Base-by-base conservation (phyloP, 1,140 invertebrate genomes). In the Papilio aristodemus region DNA sequence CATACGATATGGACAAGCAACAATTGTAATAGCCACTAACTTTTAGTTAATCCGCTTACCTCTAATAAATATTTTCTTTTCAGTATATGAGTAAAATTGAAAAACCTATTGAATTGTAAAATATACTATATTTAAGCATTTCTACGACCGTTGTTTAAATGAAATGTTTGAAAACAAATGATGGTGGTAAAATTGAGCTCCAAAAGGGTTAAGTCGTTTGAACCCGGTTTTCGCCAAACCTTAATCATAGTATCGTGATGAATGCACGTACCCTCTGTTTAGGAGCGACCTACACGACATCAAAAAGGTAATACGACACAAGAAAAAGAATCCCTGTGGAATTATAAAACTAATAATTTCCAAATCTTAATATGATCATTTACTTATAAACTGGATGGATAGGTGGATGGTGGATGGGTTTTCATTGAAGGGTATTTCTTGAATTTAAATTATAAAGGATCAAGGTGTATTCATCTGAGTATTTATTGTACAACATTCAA, bases 401-500 rank as follows among this genome's bases (percentile, higher is more conserved):
- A n/a, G n/a, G n/a, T n/a, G n/a, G n/a, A n/a, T n/a, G n/a, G n/a
- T n/a, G n/a, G n/a, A n/a, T n/a, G n/a, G n/a, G n/a, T n/a, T n/a
- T n/a, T n/a, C n/a, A n/a, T n/a, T 32, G 27, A 32, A 32, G 27
- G 27, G n/a, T n/a, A n/a, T n/a, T n/a, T n/a, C n/a, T n/a, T n/a
- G n/a, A 32, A 32, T 32, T 32, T 32, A 3, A 32, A 32, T 50
- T 8, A 10, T 17, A 17, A 22, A 50, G 46, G 14, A 7, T 6
- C 14, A 50, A 22, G 19, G 9, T 46, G 1, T 50, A 54, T 22
- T 54, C 0, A 46, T 17, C 46, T 22, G 8, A 14, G 17, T 54
- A 25, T 54, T 54, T 54, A 54, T 54, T 54, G 46, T 19, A 54
- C 22, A 19, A 54, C 4, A 25, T 54, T 19, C 46, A 54, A 22